A percentile compares a stretch with the other conserved stretches of the same genome.
Conservation (phyloP, 2,888 invertebrate genomes). For the Scaptomyza polygonia region DNA sequence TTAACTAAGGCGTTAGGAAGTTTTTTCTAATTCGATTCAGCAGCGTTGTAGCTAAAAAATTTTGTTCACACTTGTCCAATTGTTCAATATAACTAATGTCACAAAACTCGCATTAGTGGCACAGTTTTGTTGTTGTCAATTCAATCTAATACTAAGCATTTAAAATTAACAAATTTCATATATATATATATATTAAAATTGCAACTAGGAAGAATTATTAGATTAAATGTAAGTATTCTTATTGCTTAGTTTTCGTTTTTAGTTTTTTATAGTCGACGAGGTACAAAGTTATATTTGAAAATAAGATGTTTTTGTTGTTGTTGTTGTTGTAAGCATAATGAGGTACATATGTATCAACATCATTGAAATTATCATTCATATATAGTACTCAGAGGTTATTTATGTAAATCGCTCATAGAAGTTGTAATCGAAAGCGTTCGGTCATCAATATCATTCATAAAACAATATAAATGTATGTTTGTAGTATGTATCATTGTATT, state of each 20-base stretch:
- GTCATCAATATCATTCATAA: slow-evolving; percentile 22
- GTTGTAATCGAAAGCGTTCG: slow-evolving; percentile 39
- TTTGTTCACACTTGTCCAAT: slow-evolving; percentile 74
- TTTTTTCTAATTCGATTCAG: slow-evolving; percentile 62
- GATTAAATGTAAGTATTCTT: slow-evolving; percentile 57
- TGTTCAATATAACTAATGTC: slow-evolving; percentile 49
- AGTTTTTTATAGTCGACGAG: slow-evolving; percentile 69
- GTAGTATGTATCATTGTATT: slow-evolving; percentile 42
- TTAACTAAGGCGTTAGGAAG: slow-evolving; percentile 50
- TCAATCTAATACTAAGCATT: slow-evolving; percentile 48
- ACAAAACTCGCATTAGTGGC: slow-evolving; percentile 50
- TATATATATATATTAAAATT: slow-evolving; percentile 58
- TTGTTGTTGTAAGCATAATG: slow-evolving; percentile 68
- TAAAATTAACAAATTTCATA: slow-evolving; percentile 61
- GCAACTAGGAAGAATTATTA: slow-evolving; percentile 69
- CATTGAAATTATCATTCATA: slow-evolving; percentile 60
- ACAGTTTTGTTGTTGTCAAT: slow-evolving; percentile 34
- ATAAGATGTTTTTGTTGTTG: slow-evolving; percentile 54
- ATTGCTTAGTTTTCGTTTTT: slow-evolving; percentile 40
- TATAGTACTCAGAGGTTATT: slow-evolving; percentile 44
- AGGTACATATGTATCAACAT: slow-evolving; percentile 77
- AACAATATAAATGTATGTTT: background rate
- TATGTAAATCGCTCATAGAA: slow-evolving; percentile 50
- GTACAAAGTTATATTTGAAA: slow-evolving; percentile 76
- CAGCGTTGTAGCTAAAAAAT: slow-evolving; percentile 58